phyloP scores from a whole-genome alignment of 1,140 invertebrate genomes.

The Ceratina calcarata region DNA sequence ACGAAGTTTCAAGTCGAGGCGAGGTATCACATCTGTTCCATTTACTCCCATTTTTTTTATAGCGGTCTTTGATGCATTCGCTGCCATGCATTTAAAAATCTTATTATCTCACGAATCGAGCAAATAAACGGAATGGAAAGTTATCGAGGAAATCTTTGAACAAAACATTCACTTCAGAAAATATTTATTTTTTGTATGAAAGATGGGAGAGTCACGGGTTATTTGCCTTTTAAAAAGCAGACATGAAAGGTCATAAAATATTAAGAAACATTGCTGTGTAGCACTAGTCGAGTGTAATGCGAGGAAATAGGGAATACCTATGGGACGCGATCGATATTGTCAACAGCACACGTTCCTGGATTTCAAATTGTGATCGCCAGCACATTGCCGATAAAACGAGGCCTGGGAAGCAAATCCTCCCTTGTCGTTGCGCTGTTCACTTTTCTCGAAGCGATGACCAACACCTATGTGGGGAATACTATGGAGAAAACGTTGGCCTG shows the following conservation, averaged over 20 bases:
- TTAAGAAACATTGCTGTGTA: too few species aligned
- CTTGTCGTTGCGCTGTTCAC: conserved; percentile 34
- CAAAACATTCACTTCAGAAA: too few species aligned
- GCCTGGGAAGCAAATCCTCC: conserved; percentile 23
- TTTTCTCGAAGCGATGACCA: conserved; percentile 42
- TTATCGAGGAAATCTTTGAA: too few species aligned
- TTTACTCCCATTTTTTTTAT: too few species aligned
- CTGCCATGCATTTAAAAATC: too few species aligned
- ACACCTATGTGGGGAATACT: background rate
- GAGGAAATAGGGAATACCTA: background rate
- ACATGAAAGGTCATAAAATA: background rate
- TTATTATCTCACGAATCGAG: too few species aligned
- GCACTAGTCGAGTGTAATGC: too few species aligned
- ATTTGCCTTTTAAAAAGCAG: too few species aligned
- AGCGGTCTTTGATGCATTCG: too few species aligned
- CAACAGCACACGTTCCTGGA: conserved; percentile 31
- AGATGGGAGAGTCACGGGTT: too few species aligned
- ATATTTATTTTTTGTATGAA: too few species aligned
- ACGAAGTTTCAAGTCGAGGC: conserved; percentile 27
- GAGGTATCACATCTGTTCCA: conserved; percentile 31
- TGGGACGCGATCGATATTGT: conserved; percentile 33
- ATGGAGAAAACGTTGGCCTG: conserved; percentile 23
- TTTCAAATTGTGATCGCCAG: conserved; percentile 45
- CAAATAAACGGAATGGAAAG: too few species aligned
- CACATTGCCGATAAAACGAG: conserved; percentile 20